phyloP scores from a whole-genome alignment of 2,797 vertebrate species.

The Babyrousa celebensis region DNA sequence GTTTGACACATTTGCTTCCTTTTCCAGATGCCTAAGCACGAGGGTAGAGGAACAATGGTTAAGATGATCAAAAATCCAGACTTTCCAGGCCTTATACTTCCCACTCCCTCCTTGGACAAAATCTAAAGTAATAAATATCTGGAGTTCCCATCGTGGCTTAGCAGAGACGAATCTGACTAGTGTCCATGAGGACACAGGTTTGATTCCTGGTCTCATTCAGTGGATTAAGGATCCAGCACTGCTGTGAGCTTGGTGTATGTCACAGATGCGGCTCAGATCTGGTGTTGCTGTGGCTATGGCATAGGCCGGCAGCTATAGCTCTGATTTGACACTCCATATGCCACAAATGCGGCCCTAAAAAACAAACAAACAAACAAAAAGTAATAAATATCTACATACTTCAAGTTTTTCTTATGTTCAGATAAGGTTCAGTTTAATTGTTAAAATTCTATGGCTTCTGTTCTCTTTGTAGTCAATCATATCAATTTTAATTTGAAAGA shows the following conservation, averaged over 20 bases:
- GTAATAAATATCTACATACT: not conserved
- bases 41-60: not conserved
- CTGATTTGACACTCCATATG: too few relatives aligned
- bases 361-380: not conserved
- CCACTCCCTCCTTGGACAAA: not conserved
- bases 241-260: too few relatives aligned
- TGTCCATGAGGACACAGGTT: too few relatives aligned
- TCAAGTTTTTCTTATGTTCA: not conserved
- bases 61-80: not conserved
- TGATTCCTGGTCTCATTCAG: too few relatives aligned
- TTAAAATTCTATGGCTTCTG: not conserved
- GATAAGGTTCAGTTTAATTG: not conserved
- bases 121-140: not conserved
- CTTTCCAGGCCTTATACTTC: not conserved
- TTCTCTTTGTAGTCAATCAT: conserved; percentile 6
- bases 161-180: too few relatives aligned
- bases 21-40: conserved; percentile 1
- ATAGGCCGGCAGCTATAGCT: too few relatives aligned
- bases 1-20: conserved; percentile 9
- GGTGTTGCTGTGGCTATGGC: too few relatives aligned
- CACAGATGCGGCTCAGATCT: too few relatives aligned
- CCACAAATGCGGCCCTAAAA: too few relatives aligned
- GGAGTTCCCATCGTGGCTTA: too few relatives aligned
- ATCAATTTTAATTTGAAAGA: conserved; percentile 41
- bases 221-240: too few relatives aligned